Conservation (phyloP, 1,140 invertebrate genomes). For the Aricia agestis region DNA sequence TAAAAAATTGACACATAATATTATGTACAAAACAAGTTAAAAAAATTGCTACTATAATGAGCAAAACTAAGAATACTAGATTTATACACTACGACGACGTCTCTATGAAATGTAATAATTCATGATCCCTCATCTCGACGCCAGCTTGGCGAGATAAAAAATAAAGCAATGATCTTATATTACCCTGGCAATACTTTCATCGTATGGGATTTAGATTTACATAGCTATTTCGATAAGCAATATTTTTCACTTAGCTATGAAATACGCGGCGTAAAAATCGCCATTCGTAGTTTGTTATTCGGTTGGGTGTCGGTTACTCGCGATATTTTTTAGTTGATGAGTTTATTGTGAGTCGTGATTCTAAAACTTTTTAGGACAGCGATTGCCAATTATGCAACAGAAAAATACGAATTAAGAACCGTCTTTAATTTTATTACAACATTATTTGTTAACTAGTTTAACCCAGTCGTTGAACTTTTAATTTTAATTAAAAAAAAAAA, state of each 20-base stretch:
- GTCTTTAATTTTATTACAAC: no score
- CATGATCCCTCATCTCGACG: neutral
- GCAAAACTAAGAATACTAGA: no score
- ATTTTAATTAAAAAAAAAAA: no score
- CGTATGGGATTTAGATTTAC: constrained; percentile 11
- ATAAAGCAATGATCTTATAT: constrained; percentile 1
- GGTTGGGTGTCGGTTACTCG: neutral
- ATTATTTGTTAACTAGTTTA: no score
- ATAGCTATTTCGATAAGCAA: constrained; percentile 17
- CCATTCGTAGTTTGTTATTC: constrained; percentile 14
- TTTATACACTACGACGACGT: neutral
- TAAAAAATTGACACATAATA: no score
- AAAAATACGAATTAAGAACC: no score
- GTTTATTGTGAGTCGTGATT: neutral
- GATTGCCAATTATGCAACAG: no score
- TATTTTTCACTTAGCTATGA: constrained; percentile 20
- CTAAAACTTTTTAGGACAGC: neutral
- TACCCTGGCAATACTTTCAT: neutral
- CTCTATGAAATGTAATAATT: neutral
- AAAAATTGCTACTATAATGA: no score
- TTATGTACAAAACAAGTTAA: no score
- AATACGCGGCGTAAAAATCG: constrained; percentile 12
- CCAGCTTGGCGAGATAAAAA: neutral
- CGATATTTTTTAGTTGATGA: neutral
- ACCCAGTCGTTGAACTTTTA: no score